Evolutionary conservation across 1,140 invertebrate genomes (phyloP).

Genomic region (Anastrepha obliqua): DNA sequence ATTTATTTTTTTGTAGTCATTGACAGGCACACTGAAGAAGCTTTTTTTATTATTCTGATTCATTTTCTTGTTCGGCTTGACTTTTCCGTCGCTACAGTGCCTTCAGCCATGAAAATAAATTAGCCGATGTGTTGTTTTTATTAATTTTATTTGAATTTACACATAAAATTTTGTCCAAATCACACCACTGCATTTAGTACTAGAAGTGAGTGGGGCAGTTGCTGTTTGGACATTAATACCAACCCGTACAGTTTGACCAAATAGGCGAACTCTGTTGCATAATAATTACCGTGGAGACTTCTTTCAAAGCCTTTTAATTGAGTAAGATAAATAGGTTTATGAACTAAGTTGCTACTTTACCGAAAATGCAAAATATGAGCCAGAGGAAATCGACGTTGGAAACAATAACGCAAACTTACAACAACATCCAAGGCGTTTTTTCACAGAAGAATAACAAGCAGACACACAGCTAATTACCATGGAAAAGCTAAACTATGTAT

Average conservation of each 20-base stretch:
- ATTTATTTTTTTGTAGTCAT: no score
- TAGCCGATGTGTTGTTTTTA: no score
- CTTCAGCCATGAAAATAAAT: no score
- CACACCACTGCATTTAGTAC: no score
- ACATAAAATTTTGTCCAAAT: no score
- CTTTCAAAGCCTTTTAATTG: constrained; percentile 11
- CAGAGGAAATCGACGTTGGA: neutral
- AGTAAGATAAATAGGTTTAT: constrained; percentile 22
- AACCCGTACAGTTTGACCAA: neutral
- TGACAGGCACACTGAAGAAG: no score
- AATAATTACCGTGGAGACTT: constrained; percentile 7
- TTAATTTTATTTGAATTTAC: no score
- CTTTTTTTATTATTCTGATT: no score
- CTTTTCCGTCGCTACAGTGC: no score
- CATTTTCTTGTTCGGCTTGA: no score
- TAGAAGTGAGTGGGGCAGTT: neutral
- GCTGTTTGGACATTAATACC: neutral
- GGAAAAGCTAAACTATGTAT: no score
- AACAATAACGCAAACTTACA: neutral
- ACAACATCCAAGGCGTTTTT: neutral
- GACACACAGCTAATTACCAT: neutral
- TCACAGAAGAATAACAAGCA: neutral
- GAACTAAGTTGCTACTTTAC: constrained; percentile 26
- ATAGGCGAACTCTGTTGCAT: neutral
- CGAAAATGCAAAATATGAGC: constrained; percentile 1